These are phyloP conservation scores for Agrochola lota DNA, from an alignment of 2,888 invertebrate species.

Conservation along the genomic window DNA sequence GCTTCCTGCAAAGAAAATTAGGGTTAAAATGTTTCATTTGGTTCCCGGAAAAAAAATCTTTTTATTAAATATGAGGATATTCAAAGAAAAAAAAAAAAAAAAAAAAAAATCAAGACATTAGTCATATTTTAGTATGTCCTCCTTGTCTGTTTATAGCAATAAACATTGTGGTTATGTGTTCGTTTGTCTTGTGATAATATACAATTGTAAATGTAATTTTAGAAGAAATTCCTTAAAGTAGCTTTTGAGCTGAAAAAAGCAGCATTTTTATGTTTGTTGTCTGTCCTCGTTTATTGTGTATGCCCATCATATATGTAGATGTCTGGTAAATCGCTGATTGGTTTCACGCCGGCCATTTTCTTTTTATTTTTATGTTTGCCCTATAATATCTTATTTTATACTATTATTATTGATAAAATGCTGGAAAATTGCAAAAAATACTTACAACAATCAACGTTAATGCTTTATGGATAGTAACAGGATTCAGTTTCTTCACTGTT, in stretches of 20 bases:
- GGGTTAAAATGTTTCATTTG: not conserved
- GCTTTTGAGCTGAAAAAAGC: not conserved
- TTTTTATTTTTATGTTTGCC: too few relatives aligned
- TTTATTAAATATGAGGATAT: not conserved
- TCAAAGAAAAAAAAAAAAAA: too few relatives aligned
- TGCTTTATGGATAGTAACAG: conserved; percentile 62
- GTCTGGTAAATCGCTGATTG: not conserved
- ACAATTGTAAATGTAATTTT: not conserved
- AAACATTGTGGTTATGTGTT: not conserved
- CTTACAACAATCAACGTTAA: conserved; percentile 65
- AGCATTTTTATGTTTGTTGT: not conserved
- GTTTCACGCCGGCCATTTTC: too few relatives aligned
- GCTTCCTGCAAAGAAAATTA: conserved; percentile 66
- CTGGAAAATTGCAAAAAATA: conserved; percentile 1
- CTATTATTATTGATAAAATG: not conserved
- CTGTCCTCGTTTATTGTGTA: not conserved
- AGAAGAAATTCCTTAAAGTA: not conserved
- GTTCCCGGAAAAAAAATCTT: not conserved
- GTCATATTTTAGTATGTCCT: not conserved
- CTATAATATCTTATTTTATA: not conserved
- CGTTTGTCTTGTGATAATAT: not conserved
- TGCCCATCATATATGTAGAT: too few relatives aligned
- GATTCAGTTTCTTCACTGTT: conserved; percentile 59
- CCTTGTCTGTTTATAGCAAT: not conserved
- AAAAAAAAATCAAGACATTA: not conserved